Conservation (phyloP, 2,113 vertebrate species). For the Syngnathoides biaculeatus region DNA sequence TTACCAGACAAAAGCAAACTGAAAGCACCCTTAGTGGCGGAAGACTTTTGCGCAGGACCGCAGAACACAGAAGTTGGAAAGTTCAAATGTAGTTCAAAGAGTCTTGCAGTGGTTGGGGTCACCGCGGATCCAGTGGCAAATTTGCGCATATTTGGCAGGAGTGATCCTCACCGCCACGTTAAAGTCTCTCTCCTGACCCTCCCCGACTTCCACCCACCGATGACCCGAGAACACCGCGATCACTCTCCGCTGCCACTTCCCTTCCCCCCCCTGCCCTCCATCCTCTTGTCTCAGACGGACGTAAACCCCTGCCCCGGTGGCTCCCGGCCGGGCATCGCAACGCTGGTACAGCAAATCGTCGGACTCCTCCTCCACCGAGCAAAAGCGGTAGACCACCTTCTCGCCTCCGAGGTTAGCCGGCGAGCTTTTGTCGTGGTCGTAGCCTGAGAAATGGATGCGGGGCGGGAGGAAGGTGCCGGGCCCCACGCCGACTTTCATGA, state of each 20-base stretch:
- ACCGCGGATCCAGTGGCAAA: constrained; percentile 90
- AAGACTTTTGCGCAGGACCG: background rate
- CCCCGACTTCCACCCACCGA: constrained; percentile 81
- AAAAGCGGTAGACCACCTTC: constrained; percentile 88
- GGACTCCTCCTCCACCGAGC: constrained; percentile 84
- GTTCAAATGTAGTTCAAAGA: constrained; percentile 58
- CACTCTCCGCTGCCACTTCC: constrained; percentile 85
- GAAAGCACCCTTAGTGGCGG: background rate
- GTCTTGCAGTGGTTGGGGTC: constrained; percentile 72
- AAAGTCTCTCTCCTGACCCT: constrained; percentile 81
- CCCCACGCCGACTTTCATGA: constrained; percentile 86
- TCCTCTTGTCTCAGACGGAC: constrained; percentile 73
- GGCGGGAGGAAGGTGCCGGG: constrained; percentile 69
- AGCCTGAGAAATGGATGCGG: constrained; percentile 92
- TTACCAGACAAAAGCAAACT: background rate
- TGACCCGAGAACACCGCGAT: constrained; percentile 89
- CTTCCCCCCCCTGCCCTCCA: constrained; percentile 40
- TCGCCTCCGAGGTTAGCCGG: constrained; percentile 40
- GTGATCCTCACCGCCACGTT: constrained; percentile 94
- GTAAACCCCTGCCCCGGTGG: constrained; percentile 87
- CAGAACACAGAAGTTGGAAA: background rate
- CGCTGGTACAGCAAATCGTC: constrained; percentile 86
- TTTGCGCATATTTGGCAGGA: constrained; percentile 88
- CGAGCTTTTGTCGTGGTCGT: constrained; percentile 81
- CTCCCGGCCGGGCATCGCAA: constrained; percentile 84